Evolutionary conservation across 2,797 vertebrate species (phyloP), one percentile per base, ranked within the genome.

Genomic region (Artibeus lituratus): DNA sequence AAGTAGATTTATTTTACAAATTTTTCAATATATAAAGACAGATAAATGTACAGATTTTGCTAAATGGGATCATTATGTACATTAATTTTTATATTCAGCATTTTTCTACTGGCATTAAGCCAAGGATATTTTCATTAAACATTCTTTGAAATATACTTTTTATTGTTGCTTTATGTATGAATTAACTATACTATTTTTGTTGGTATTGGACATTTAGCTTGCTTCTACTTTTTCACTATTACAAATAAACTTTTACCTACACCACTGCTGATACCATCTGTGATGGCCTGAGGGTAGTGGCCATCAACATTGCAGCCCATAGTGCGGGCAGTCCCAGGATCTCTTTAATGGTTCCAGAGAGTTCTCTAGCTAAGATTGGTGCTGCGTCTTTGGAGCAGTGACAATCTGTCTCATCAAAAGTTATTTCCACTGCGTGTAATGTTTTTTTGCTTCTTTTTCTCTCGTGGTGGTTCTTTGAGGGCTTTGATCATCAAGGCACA

Each of bases 1-100:
- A 94, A 59, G 59, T 92, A 15, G 10, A 4, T 90, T 95, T 88
- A 70, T 83, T 84, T 94, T 88, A 65, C 19, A 88, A 51, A 67
- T 95, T 51, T 78, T 67, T n/a, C 37, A 72, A 16, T 12, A n/a
- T 81, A 62, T 37, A 70, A 3, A 35, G 2, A 80, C 21, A 70
- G 1, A 39, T 29, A 39, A 80, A 21, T 49, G 11, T 55, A 49
- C 26, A 29, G 67, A 10, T 94, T 62, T 96, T 84, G 29, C 57
- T 92, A 90, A 19, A 88, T 86, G 19, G 26, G 12, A 57, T 89
- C 62, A 57, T 53, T 53, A 12, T 82, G 35, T 76, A 26, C 21
- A 10, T 92, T 24, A 22, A 70, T 89, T 93, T 81, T 94, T 89
- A 10, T 78, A 77, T 77, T 91, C 21, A 16, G 0, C 19, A 85